Conservation (phyloP, 1,140 invertebrate species). For the Drosophila micromelanica region DNA sequence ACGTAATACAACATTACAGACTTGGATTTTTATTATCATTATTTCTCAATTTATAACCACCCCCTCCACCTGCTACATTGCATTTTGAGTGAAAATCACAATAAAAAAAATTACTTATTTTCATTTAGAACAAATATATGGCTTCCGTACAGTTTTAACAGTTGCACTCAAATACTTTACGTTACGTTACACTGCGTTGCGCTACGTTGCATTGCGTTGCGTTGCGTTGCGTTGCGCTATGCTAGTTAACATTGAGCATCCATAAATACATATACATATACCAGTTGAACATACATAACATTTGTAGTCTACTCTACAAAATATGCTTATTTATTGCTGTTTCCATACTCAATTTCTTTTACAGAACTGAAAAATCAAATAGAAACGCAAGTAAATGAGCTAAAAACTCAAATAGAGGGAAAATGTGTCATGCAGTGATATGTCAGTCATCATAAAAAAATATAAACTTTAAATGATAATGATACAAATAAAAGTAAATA, state of each 20-base stretch:
- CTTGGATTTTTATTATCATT: not conserved
- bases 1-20: slow-evolving; percentile 9
- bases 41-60: slow-evolving; percentile 2
- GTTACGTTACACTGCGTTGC: slow-evolving; percentile 14
- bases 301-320: slow-evolving; percentile 84
- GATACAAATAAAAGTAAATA: slow-evolving; percentile 40
- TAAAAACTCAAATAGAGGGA: slow-evolving; percentile 97
- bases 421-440: slow-evolving; percentile 95
- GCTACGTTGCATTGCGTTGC: slow-evolving; percentile 21
- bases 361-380: slow-evolving; percentile 97
- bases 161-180: slow-evolving; percentile 31
- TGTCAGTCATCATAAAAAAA: slow-evolving; percentile 81
- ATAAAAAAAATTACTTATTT: not conserved
- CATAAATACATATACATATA: slow-evolving; percentile 80
- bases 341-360: slow-evolving; percentile 86
- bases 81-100: slow-evolving; percentile 36
- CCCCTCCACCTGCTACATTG: slow-evolving; percentile 22
- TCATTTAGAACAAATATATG: slow-evolving; percentile 34
- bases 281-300: slow-evolving; percentile 71
- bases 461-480: slow-evolving; percentile 25
- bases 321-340: slow-evolving; percentile 85
- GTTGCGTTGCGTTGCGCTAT: slow-evolving; percentile 31
- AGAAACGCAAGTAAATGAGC: slow-evolving; percentile 96
- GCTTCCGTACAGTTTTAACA: slow-evolving; percentile 27
- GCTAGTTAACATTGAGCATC: slow-evolving; percentile 53